These are phyloP conservation scores for Globodera ellingtonae DNA, from an alignment of 1,140 invertebrate species.

Conservation along the genomic window DNA sequence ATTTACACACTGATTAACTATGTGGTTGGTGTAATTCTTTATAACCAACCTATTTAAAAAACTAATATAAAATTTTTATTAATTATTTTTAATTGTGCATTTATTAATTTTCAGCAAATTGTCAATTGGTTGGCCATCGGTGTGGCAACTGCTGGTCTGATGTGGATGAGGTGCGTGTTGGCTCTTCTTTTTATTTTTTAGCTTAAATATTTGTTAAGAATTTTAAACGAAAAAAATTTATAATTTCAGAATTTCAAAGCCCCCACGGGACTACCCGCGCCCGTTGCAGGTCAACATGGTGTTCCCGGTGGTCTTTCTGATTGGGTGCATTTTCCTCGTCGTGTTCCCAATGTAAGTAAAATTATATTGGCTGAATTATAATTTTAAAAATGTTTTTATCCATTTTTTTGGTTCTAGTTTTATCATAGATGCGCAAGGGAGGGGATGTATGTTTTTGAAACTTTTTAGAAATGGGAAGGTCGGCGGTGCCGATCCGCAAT, in stretches of 20 bases:
- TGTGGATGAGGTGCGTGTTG: conserved; percentile 79
- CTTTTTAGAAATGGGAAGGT: no score
- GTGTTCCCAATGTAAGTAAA: conserved; percentile 81
- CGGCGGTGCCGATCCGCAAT: no score
- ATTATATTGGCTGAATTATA: background rate
- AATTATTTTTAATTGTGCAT: conserved; percentile 68
- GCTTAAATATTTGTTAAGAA: no score
- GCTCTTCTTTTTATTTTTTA: background rate
- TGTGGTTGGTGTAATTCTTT: conserved; percentile 2
- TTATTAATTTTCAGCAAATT: conserved; percentile 73
- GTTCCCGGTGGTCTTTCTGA: conserved; percentile 86
- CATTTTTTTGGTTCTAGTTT: no score
- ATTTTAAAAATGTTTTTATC: no score
- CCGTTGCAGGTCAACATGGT: conserved; percentile 66
- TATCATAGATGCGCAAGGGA: no score
- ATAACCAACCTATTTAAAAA: background rate
- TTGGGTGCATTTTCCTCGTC: conserved; percentile 86
- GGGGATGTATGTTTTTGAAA: no score
- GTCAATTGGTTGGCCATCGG: conserved; percentile 98
- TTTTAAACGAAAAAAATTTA: conserved; percentile 29
- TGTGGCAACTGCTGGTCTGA: conserved; percentile 86
- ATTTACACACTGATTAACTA: conserved; percentile 82
- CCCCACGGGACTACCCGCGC: conserved; percentile 49
- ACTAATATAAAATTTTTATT: background rate
- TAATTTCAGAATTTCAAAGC: conserved; percentile 39